phyloP scores from a whole-genome alignment of 2,797 vertebrate species.

The Netta rufina region DNA sequence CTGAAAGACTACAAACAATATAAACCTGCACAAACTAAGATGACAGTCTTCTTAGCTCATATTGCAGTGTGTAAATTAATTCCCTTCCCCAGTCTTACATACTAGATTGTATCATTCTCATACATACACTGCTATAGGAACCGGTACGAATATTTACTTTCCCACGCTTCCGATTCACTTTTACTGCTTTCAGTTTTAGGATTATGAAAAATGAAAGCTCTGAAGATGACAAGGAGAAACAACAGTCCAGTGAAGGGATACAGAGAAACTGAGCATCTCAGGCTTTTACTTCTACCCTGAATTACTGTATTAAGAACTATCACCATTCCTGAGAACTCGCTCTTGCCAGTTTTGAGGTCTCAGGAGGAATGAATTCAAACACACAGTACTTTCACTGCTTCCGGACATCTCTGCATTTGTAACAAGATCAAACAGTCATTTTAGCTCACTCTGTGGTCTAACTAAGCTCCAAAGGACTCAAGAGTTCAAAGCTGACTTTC shows the following conservation, averaged over 20 bases:
- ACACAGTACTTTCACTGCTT: neutral
- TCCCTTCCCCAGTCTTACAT: accelerated
- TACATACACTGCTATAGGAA: neutral
- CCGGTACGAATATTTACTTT: neutral
- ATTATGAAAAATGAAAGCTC: neutral
- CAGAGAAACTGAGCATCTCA: neutral
- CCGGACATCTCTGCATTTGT: neutral
- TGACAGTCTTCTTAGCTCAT: neutral
- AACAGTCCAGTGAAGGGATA: neutral
- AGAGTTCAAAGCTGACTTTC: neutral
- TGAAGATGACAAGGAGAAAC: neutral
- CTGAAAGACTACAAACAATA: neutral
- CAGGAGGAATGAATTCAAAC: neutral
- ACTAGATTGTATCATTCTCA: neutral
- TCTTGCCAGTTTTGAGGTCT: neutral
- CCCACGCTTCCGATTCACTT: neutral
- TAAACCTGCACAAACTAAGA: neutral
- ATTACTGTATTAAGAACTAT: neutral
- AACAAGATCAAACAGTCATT: neutral
- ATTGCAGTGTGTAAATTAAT: neutral
- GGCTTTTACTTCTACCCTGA: neutral
- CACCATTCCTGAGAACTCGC: neutral
- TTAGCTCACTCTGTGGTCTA: neutral
- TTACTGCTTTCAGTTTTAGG: neutral
- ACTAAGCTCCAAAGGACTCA: accelerated